Percentiles rank a stretch among this genome's conserved stretches.
Conservation (phyloP, 2,797 vertebrate genomes). For the Molossus alvarezi region DNA sequence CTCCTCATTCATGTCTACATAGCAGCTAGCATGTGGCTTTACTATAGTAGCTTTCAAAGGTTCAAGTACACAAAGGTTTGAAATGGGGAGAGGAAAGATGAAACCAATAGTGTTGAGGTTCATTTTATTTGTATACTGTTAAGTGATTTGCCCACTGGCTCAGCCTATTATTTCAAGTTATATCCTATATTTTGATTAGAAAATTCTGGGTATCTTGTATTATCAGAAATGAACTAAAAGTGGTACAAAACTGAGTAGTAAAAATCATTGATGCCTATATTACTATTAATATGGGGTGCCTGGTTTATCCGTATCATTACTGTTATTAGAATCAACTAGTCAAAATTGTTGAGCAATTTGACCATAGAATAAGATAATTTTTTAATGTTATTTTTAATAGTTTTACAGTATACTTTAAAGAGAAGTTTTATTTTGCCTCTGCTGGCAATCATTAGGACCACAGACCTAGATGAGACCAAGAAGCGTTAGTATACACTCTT, state of each 20-base stretch:
- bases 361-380: slow-evolving; percentile 24
- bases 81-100: not conserved
- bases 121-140: slow-evolving; percentile 5
- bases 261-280: not conserved
- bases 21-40: not conserved
- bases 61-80: slow-evolving; percentile 16
- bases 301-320: not conserved
- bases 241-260: slow-evolving; percentile 55
- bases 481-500: not conserved
- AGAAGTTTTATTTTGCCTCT: slow-evolving; percentile 3
- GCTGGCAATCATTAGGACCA: slow-evolving; percentile 49
- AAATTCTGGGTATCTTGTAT: slow-evolving; percentile 23
- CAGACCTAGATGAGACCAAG: not conserved
- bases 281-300: not conserved
- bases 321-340: slow-evolving; percentile 45
- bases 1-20: not conserved
- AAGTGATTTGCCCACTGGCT: slow-evolving; percentile 22
- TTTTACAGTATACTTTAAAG: slow-evolving; percentile 22
- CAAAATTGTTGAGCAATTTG: slow-evolving; percentile 29
- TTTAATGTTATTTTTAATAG: slow-evolving; percentile 49
- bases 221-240: slow-evolving; percentile 57
- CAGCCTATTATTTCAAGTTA: not conserved
- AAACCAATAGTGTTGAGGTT: not conserved
- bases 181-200: not conserved
- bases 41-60: slow-evolving; percentile 9